Base-by-base conservation (phyloP, 1,140 invertebrate genomes). In the Drosophila pseudoananassae region DNA sequence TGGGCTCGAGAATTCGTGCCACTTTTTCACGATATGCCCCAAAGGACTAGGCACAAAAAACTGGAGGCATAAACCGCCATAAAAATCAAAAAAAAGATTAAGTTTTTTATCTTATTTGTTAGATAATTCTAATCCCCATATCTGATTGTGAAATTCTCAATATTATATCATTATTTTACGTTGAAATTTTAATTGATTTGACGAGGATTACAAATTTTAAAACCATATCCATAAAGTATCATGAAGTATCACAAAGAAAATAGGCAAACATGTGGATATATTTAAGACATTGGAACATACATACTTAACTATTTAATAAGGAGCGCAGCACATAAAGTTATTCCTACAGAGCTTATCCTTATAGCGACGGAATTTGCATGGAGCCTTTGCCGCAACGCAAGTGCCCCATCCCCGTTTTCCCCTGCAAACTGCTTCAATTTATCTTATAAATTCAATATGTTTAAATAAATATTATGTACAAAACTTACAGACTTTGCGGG, bases 401-500 rank as follows among this genome's bases (percentile, higher is more conserved):
- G 9, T 9, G 15, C 43, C 43, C 43, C 43, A 46, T 17, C 43
- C 43, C 43, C 43, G 20, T 46, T 46, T 46, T 7, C 43, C 43
- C 43, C 17, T 20, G 43, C 43, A 46, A 20, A 46, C 43, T 46
- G 17, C 0, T 17, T 17, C 0, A 6, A 7, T 17, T 7, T 43
- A 10, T 23, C 8, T 46, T 23, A 10, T 23, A 23, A 46, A n/a
- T n/a, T n/a, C n/a, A n/a, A n/a, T n/a, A n/a, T n/a, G 23, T 10
- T 10, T 0, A 20, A 23, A 23, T 10, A 10, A 23, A 46, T 12
- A 12, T 4, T 36, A 36, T 12, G 4, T 33, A 9, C 1, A 7
- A 12, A 4, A 60, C 58, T 55, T 61, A 61, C 58, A 61, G 23
- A 23, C 9, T 23, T 7, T 43, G 6, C 14, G 2, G 0, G 20